These are phyloP conservation scores for Phoxinus dragarum DNA, from an alignment of 2,797 vertebrate genomes.

Conservation along the genomic window DNA sequence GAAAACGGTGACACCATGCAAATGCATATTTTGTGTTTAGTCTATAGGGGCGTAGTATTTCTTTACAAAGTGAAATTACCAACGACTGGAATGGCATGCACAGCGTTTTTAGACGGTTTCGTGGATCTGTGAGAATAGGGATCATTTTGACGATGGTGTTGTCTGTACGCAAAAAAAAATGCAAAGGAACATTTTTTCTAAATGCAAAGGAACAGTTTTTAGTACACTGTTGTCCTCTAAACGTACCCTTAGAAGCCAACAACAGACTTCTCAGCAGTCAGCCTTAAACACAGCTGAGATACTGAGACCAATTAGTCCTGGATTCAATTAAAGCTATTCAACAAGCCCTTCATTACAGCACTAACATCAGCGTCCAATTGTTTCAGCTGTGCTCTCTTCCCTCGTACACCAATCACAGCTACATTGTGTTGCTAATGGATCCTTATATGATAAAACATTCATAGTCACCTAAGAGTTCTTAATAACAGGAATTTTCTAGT, in stretches of 20 bases:
- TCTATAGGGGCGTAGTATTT: not conserved
- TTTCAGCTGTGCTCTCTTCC: constrained; percentile 36
- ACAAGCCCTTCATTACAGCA: constrained; percentile 45
- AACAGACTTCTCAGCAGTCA: constrained; percentile 35
- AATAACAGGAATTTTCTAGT: constrained; percentile 14
- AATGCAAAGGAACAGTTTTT: not conserved
- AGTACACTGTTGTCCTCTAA: not conserved
- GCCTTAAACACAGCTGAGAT: constrained; percentile 48
- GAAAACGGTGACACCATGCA: too few species aligned
- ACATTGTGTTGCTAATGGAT: constrained; percentile 32
- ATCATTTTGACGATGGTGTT: not conserved
- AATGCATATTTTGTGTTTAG: not conserved
- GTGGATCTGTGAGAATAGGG: not conserved
- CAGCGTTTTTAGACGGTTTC: not conserved
- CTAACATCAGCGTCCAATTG: constrained; percentile 43
- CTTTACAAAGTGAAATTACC: not conserved
- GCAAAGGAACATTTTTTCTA: not conserved
- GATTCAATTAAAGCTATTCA: constrained; percentile 59
- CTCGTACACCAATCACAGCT: not conserved
- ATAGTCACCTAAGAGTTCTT: constrained; percentile 11
- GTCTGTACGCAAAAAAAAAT: not conserved
- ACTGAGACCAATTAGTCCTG: constrained; percentile 53
- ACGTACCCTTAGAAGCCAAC: not conserved
- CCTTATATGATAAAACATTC: constrained; percentile 39
- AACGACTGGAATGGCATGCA: not conserved